Base-by-base conservation (phyloP, 2,113 vertebrate species). In the Naja naja region DNA sequence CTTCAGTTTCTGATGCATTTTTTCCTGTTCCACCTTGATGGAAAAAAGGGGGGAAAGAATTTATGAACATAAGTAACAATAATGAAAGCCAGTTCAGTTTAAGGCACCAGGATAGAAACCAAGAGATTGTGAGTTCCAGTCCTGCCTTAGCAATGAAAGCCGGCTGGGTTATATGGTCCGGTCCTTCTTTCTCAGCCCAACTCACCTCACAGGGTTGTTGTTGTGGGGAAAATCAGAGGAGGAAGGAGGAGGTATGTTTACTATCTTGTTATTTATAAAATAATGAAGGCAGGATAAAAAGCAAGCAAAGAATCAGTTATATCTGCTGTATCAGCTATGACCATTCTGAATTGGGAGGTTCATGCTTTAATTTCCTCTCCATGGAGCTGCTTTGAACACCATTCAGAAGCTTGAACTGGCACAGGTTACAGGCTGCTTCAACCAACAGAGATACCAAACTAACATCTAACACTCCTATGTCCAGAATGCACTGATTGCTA, bases 1-100 rank as follows among this genome's bases (percentile, higher is more conserved):
- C 89, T 98, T 97, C 58, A 98, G 95, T 43, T 97, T 98, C 90
- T 89, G 85, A 0, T 95, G 93, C 64, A 96, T 95, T 91, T 94
- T 96, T 87, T 97, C 96, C 95, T 97, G 96, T 93, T 98, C 97
- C 9, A 92, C 93, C 98, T 98, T 94, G 93, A 93, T 94, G n/a
- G 56, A 87, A 34, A 5, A 34, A 69, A 34, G 55, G 2, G 18
- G 55, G 81, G 23, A 58, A 30, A 55, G 45, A n/a, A 43, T 27
- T 27, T 86, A 54, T 56, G 30, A 55, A 55, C n/a, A 55, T 8
- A 55, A 53, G 25, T 58, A 34, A 93, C 81, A 23, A 22, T 81
- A 20, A 64, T 34, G 64, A 69, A 5, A 69, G 64, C 30, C 64
- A 69, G 64, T 69, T 69, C 64, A 5, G 30, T n/a, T 69, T 69